These are phyloP conservation scores for Gephyroberyx darwinii DNA, from an alignment of 2,797 vertebrate genomes.

Conservation along the genomic window DNA sequence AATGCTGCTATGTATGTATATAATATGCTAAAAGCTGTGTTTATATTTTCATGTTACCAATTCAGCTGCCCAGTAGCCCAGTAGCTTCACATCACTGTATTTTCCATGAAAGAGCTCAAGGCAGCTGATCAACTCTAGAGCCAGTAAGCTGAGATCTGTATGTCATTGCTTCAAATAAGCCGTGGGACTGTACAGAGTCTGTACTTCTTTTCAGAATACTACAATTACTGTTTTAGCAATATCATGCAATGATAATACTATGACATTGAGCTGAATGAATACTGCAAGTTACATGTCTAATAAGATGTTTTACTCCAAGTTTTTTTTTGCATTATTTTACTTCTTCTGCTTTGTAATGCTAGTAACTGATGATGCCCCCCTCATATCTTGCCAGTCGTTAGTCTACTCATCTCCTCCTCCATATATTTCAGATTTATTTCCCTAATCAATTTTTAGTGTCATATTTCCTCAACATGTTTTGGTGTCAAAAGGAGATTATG, in stretches of 20 bases:
- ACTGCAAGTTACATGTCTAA: neutral
- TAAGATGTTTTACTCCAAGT: neutral
- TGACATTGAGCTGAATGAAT: neutral
- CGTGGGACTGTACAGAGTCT: neutral
- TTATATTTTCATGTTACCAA: constrained; percentile 27
- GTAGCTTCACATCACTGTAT: constrained; percentile 10
- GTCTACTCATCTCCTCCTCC: neutral
- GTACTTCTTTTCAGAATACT: neutral
- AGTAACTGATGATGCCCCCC: neutral
- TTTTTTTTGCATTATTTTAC: constrained; percentile 1
- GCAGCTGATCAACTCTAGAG: constrained; percentile 23
- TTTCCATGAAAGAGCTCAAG: constrained; percentile 2
- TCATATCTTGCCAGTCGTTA: neutral
- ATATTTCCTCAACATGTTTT: neutral
- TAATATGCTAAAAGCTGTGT: constrained; percentile 23
- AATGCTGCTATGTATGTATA: no score
- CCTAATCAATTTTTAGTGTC: neutral
- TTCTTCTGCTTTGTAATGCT: neutral
- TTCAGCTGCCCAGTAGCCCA: constrained; percentile 22
- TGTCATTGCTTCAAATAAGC: constrained; percentile 21
- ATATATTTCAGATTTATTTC: neutral
- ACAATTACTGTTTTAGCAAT: neutral
- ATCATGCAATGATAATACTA: neutral
- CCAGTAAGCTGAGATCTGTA: neutral
- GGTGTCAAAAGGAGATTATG: constrained; percentile 3